phyloP scores from a whole-genome alignment of 2,113 vertebrate genomes.

The western clawed frog (Xenopus tropicalis) region DNA sequence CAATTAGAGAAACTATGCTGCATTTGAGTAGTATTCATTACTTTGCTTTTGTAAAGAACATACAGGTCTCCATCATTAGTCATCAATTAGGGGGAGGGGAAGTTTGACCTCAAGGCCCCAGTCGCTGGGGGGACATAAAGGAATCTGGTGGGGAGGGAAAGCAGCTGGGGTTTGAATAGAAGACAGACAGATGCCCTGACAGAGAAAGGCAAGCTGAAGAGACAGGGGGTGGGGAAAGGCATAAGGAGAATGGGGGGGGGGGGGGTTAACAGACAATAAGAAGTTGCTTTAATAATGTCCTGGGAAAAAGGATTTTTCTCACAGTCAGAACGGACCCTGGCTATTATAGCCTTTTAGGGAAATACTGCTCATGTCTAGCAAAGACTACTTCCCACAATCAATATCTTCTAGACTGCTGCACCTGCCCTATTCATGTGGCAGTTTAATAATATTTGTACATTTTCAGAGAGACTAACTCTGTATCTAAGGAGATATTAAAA shows the following conservation, averaged over 20 bases:
- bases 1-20: too few species aligned
- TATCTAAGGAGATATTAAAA: too few species aligned
- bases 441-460: too few species aligned
- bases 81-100: constrained; percentile 26
- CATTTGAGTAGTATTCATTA: too few species aligned
- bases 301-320: constrained; percentile 38
- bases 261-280: constrained; percentile 36
- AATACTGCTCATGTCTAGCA: neutral
- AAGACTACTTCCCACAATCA: neutral
- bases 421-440: too few species aligned
- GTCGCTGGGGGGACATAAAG: constrained; percentile 34
- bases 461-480: too few species aligned
- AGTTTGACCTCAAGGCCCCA: constrained; percentile 21
- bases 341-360: constrained; percentile 7
- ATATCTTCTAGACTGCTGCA: neutral
- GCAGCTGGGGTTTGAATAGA: constrained; percentile 35
- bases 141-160: constrained; percentile 27
- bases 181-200: constrained; percentile 34
- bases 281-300: constrained; percentile 34
- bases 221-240: constrained; percentile 13
- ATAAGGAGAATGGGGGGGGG: constrained; percentile 5
- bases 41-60: neutral
- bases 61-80: constrained; percentile 15
- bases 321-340: constrained; percentile 25
- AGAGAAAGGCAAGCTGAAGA: constrained; percentile 23